Base-by-base conservation (phyloP, 2,888 invertebrate genomes). In the Parnassius smintheus region DNA sequence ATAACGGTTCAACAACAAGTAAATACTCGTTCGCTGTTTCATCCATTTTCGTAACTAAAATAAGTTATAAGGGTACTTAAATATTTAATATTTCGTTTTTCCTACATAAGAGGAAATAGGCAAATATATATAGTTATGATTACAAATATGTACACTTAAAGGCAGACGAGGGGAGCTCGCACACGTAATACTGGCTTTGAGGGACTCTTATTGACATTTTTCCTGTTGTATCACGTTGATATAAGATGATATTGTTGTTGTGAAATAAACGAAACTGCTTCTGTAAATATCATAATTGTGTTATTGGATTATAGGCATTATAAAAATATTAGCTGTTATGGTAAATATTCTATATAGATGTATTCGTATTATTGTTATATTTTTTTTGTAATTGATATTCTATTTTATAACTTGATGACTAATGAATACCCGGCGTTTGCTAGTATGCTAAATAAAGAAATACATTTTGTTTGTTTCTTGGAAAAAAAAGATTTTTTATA, bases 151-250 rank as follows among this genome's bases (percentile, higher is more conserved):
- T 35, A 56, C 48, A 64, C 59, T 56, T 53, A 61, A 57, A 58
- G 42, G 35, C 9, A 42, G 42, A 57, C 50, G 42, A 49, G 59
- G 62, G 55, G 63, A 64, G 56, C 48, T 66, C 61, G 65, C 48
- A 63, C 63, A 66, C 42, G 64, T 65, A 68, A 70, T 69, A 64
- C 68, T 68, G 65, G 67, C 67, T 70, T 71, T 68, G 67, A 65
- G 65, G 64, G 59, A 35, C 59, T 62, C 67, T 66, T 73, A 75
- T 73, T 71, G 71, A 69, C 69, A 70, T 73, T 68, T 66, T 71
- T 69, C 68, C 67, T 70, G 65, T 70, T 70, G 59, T 68, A 63
- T 64, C 65, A 59, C 66, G 57, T 58, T 60, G 58, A 65, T 66
- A 56, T 58, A 62, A 69, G 49, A 65, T 49, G 66, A 68, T 70